Base-by-base conservation (phyloP, 2,888 invertebrate species). In the Dicyrtomina minuta region DNA sequence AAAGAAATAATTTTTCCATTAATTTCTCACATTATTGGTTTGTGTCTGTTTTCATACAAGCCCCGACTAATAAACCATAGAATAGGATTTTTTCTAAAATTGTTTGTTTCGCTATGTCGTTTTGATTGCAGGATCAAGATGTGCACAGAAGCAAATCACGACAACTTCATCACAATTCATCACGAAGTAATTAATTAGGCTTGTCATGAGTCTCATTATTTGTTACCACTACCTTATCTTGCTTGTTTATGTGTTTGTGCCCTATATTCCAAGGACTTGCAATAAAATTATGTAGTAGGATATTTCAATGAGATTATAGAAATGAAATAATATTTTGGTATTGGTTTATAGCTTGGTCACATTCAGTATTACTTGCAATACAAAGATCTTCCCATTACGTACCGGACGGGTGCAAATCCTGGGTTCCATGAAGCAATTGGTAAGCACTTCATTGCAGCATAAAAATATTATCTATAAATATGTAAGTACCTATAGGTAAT, bases 351-450 rank as follows among this genome's bases (percentile, higher is more conserved):
- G 80, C 85, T 88, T 84, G 89, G 89, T 0, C 91, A 91, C 79
- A 85, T 91, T 13, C 87, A 91, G 79, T 92, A 92, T 79, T 90
- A 86, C 79, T 77, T 90, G 68, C 89, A 89, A 75, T 92, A 91
- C 80, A 88, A 87, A 79, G 82, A 88, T 72, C 88, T 88, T 76
- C 91, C 92, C 0, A 83, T 86, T 0, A 81, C 89, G n/a, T 92
- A 88, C 80, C 87, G 89, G 75, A 87, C 84, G 24, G 93, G 93
- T 44, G 91, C 92, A 0, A 89, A 92, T 80, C 5, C 46, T 80
- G 83, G 83, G 24, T 84, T 84, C 74, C 83, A 84, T 72, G 83
- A 84, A 17, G 61, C 53, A 56, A 65, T 64, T 26, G 53, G 69
- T 61, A 61, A n/a, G n/a, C n/a, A n/a, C n/a, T n/a, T n/a, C n/a